Percentiles rank a stretch among this genome's conserved stretches.
These are phyloP conservation scores for Mastomys coucha DNA, from an alignment of 2,113 vertebrate genomes.

Conservation along the genomic window DNA sequence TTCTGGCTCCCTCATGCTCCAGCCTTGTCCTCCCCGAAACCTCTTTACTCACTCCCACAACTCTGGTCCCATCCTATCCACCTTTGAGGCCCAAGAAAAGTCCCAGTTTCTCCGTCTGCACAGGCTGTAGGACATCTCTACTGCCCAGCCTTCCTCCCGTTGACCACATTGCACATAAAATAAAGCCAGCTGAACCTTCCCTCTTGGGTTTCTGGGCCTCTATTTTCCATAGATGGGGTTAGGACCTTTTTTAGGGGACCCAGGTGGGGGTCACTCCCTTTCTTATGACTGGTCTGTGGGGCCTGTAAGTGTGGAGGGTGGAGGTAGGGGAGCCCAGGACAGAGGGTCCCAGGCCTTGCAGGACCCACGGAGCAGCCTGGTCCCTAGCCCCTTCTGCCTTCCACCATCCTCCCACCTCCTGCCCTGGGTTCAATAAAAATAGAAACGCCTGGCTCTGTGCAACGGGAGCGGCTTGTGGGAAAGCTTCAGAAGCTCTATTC, in stretches of 20 bases:
- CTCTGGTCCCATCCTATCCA: too few relatives aligned
- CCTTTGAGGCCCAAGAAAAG: background rate
- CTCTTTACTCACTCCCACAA: background rate
- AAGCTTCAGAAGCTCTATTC: background rate
- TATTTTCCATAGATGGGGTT: background rate
- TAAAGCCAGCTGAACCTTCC: rapidly evolving
- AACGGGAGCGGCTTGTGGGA: too few relatives aligned
- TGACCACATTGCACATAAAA: background rate
- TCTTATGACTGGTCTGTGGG: background rate
- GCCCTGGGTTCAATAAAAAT: background rate
- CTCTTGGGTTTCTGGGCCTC: background rate
- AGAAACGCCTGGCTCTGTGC: background rate
- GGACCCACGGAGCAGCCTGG: too few relatives aligned
- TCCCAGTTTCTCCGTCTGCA: background rate
- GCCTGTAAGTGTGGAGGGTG: background rate
- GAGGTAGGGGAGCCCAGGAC: background rate
- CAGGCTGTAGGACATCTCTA: too few relatives aligned
- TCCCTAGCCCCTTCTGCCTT: background rate
- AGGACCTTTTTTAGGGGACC: background rate
- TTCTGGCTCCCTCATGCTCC: background rate
- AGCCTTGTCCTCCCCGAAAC: too few relatives aligned
- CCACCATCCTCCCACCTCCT: rapidly evolving
- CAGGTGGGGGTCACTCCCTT: background rate
- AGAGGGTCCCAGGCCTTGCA: background rate
- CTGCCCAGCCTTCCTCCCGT: background rate